Conservation (phyloP, 2,113 vertebrate species). For the Columbina picui region DNA sequence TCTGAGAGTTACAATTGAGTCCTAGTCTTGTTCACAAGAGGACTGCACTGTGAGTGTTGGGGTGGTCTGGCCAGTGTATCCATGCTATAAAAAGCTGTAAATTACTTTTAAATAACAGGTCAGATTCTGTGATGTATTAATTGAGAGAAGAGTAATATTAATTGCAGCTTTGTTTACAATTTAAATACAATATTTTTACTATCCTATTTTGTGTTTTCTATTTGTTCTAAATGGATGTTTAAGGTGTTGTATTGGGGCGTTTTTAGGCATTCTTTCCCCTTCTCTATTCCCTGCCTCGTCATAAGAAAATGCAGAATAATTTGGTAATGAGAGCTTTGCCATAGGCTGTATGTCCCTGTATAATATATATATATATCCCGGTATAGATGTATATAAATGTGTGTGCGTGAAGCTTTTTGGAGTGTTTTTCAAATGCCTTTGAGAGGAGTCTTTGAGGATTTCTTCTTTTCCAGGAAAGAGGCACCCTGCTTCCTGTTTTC, state of each 20-base stretch:
- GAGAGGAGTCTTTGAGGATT: neutral
- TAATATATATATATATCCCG: neutral
- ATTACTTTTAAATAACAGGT: neutral
- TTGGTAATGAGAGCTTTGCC: neutral
- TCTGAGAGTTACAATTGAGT: neutral
- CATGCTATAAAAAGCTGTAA: neutral
- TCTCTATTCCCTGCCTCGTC: neutral
- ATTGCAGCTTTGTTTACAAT: neutral
- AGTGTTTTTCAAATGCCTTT: neutral
- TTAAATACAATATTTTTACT: neutral
- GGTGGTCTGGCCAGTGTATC: neutral
- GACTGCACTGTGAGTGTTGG: neutral
- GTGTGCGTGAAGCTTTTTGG: neutral
- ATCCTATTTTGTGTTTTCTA: neutral
- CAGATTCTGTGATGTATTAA: neutral
- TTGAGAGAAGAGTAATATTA: neutral
- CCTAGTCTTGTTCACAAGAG: neutral
- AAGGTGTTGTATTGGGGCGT: fast-evolving
- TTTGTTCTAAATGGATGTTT: neutral
- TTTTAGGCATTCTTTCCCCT: neutral
- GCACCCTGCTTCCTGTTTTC: neutral
- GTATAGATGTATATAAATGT: fast-evolving
- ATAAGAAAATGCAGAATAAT: neutral
- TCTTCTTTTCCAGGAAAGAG: constrained; percentile 47
- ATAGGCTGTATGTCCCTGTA: neutral